Conservation (phyloP, 2,797 vertebrate species). For the Champsocephalus gunnari region DNA sequence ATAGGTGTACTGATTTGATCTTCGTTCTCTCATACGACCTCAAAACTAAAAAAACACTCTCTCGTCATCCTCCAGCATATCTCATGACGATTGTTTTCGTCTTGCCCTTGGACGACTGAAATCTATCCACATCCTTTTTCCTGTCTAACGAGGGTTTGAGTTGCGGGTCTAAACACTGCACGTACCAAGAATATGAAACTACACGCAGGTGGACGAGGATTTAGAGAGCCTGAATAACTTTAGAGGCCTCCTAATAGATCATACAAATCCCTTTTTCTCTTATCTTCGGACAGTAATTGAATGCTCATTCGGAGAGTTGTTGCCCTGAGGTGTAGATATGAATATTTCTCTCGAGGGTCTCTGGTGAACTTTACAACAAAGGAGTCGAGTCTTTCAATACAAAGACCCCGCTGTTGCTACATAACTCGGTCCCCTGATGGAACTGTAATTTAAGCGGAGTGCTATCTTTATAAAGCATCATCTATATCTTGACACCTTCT, state of each 20-base stretch:
- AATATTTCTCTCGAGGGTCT: slow-evolving; percentile 28
- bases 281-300: slow-evolving; percentile 16
- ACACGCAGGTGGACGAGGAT: slow-evolving; percentile 45
- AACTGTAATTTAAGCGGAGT: slow-evolving; percentile 41
- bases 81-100: slow-evolving; percentile 54
- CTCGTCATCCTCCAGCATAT: slow-evolving; percentile 29
- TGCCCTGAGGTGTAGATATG: slow-evolving; percentile 43
- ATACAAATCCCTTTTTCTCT: slow-evolving; percentile 1
- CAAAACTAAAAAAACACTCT: slow-evolving; percentile 16
- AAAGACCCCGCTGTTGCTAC: neutral
- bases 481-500: slow-evolving; percentile 15
- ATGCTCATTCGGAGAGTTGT: slow-evolving; percentile 1
- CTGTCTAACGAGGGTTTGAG: slow-evolving; percentile 43
- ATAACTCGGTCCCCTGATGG: slow-evolving; percentile 45
- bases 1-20: neutral
- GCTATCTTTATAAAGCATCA: slow-evolving; percentile 26
- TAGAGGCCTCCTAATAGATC: neutral
- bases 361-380: slow-evolving; percentile 45
- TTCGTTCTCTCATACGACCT: neutral
- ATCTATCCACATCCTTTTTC: slow-evolving; percentile 54
- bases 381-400: slow-evolving; percentile 25
- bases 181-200: slow-evolving; percentile 9
- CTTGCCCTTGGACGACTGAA: slow-evolving; percentile 44
- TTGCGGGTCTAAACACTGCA: slow-evolving; percentile 62
- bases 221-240: slow-evolving; percentile 10